A percentile compares a stretch with the other conserved stretches of the same genome.
Conservation (phyloP, 2,888 invertebrate genomes). For the Pristionchus fissidentatus region DNA sequence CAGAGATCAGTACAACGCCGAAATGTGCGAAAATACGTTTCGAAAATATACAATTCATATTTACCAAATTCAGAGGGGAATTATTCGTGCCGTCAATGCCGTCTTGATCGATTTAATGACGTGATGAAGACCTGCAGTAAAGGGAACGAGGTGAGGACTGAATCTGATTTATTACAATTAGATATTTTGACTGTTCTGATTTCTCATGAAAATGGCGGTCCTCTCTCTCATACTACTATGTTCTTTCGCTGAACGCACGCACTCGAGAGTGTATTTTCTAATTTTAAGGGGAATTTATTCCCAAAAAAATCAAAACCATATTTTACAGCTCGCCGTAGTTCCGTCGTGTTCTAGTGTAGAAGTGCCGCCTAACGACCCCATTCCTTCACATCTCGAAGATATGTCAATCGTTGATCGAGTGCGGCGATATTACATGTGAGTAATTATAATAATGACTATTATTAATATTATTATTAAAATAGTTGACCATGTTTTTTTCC, state of each 20-base stretch:
- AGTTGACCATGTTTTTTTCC: no score
- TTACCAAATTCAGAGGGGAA: background rate
- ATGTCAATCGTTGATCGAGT: background rate
- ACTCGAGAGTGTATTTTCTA: no score
- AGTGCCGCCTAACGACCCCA: background rate
- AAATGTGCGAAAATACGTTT: no score
- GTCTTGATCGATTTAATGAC: background rate
- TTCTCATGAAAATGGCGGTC: background rate
- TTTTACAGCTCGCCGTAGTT: background rate
- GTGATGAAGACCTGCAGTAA: conserved; percentile 16
- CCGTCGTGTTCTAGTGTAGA: background rate
- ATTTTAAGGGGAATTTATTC: no score
- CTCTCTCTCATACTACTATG: no score
- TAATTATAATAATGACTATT: background rate
- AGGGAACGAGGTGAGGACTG: conserved; percentile 1
- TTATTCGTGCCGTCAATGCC: conserved; percentile 12
- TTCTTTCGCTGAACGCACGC: no score
- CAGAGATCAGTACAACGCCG: no score
- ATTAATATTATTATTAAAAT: no score
- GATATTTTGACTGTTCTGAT: background rate
- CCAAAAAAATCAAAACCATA: no score
- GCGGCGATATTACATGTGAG: conserved; percentile 5
- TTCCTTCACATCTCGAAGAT: background rate
- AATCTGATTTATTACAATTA: background rate
- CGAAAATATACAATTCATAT: background rate